These are phyloP conservation scores for Glandiceps talaboti DNA, from an alignment of 53 echinoderm and acorn worm genomes.

Conservation along the genomic window DNA sequence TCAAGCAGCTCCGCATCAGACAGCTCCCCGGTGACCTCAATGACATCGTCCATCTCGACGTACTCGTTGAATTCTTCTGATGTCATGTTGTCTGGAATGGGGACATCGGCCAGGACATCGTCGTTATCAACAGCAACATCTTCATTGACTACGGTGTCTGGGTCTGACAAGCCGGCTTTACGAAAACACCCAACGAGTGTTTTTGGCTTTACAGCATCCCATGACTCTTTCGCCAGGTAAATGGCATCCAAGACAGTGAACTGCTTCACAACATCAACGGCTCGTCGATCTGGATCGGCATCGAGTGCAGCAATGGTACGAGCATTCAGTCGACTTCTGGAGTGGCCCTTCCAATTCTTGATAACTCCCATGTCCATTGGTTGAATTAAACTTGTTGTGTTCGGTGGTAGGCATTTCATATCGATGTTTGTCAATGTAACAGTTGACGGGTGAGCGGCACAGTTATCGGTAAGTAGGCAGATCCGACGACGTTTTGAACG, in stretches of 20 bases:
- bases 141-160: neutral
- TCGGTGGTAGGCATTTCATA: neutral
- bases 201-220: conserved; percentile 1
- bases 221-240: conserved; percentile 1
- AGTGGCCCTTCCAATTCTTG: conserved; percentile 7
- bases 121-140: too few species aligned
- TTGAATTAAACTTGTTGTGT: neutral
- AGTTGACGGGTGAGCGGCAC: neutral
- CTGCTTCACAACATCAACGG: conserved; percentile 3
- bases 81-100: conserved; percentile 13
- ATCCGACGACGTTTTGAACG: too few species aligned
- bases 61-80: conserved; percentile 4
- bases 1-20: conserved; percentile 4
- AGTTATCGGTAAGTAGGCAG: conserved; percentile 1
- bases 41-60: conserved; percentile 6
- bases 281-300: neutral
- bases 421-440: neutral
- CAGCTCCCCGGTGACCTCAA: conserved; percentile 1
- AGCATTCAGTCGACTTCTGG: neutral
- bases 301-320: conserved; percentile 6
- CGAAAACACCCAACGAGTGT: neutral
- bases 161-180: neutral
- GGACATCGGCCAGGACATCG: too few species aligned
- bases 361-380: conserved; percentile 8
- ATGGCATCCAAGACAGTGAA: conserved; percentile 9